Percentiles rank a stretch among this genome's conserved stretches.
phyloP scores from a whole-genome alignment of 2,113 vertebrate species.

The Solea senegalensis region DNA sequence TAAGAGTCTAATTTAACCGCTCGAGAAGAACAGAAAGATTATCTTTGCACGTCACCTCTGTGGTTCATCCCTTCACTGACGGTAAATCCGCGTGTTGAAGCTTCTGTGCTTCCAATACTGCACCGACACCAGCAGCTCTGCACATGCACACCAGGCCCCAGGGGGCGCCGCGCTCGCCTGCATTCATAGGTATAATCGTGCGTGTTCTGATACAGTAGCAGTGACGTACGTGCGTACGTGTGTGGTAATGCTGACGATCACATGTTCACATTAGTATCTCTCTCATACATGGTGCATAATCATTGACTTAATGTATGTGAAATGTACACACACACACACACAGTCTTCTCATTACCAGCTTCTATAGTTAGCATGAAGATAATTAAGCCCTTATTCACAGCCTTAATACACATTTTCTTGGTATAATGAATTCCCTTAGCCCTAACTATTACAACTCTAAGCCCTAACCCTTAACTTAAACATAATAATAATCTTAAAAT shows the following conservation, averaged over 20 bases:
- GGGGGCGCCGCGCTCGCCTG: background rate
- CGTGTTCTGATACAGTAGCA: background rate
- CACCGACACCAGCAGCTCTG: background rate
- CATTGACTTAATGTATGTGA: background rate
- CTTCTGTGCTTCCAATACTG: conserved; percentile 9
- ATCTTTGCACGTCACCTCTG: background rate
- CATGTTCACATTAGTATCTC: background rate
- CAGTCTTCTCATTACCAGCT: background rate
- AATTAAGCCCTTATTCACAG: conserved; percentile 3
- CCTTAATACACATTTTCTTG: background rate
- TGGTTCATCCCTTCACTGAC: conserved; percentile 10
- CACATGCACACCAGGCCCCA: background rate
- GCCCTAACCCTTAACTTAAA: no score
- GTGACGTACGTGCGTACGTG: no score
- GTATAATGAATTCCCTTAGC: no score
- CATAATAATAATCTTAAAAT: no score
- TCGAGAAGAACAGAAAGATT: background rate
- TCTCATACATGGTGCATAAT: background rate
- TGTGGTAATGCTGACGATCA: background rate
- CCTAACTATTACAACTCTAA: no score
- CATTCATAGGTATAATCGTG: background rate
- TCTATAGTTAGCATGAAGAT: conserved; percentile 15
- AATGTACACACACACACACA: conserved; percentile 2
- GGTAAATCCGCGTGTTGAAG: conserved; percentile 13
- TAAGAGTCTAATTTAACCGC: background rate